These are phyloP conservation scores for Anguilla japonica DNA, from an alignment of 2,113 vertebrate species.

Conservation along the genomic window DNA sequence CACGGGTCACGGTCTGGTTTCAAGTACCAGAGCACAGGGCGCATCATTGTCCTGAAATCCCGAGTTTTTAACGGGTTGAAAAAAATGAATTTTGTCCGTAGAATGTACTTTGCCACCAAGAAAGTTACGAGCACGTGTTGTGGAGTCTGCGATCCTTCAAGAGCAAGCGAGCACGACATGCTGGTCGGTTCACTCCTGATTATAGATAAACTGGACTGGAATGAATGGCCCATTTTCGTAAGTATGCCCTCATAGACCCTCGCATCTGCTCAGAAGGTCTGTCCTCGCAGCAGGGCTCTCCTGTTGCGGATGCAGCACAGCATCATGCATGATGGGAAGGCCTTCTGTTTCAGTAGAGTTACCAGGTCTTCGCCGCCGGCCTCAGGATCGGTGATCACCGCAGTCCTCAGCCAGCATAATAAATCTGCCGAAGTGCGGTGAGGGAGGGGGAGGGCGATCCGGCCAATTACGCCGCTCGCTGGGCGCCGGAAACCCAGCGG, in stretches of 20 bases:
- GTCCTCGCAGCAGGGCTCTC: neutral
- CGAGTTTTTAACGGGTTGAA: neutral
- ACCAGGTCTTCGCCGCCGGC: neutral
- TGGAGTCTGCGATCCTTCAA: neutral
- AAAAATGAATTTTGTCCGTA: neutral
- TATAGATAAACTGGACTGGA: neutral
- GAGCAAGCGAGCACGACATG: neutral
- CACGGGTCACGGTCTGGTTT: too few relatives aligned
- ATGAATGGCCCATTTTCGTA: neutral
- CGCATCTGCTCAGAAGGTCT: neutral
- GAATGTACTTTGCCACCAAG: neutral
- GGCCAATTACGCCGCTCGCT: neutral
- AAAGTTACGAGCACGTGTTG: neutral
- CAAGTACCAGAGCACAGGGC: neutral
- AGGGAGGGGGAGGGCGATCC: neutral
- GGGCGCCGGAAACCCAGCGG: neutral
- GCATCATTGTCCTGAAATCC: neutral
- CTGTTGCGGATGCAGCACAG: neutral
- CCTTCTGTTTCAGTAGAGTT: neutral
- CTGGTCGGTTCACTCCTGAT: neutral
- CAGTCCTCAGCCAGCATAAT: neutral
- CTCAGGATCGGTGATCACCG: neutral
- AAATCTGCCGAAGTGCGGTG: conserved; percentile 4
- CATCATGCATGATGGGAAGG: neutral
- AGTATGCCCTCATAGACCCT: neutral